Conservation (phyloP, 2,113 vertebrate genomes). For the Marmota flaviventris region DNA sequence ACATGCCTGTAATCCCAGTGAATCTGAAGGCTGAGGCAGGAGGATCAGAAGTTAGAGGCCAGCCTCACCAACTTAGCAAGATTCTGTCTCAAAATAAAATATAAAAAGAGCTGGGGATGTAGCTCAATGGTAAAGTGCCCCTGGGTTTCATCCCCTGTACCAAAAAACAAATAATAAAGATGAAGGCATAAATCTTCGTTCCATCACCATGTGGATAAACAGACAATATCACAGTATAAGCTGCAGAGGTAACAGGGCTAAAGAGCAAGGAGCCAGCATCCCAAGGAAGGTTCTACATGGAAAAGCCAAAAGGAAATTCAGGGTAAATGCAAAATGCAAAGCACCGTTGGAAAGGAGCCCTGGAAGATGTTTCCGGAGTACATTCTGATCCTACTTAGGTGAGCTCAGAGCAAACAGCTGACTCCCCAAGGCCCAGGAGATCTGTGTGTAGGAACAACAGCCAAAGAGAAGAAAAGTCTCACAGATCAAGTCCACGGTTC, state of each 20-base stretch:
- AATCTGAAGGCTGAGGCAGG: too few relatives aligned
- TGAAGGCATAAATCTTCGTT: neutral
- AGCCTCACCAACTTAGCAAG: too few relatives aligned
- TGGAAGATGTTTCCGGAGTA: neutral
- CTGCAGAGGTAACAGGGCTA: neutral
- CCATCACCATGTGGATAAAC: neutral
- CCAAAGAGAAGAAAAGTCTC: neutral
- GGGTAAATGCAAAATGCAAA: constrained; percentile 52
- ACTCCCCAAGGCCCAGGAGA: neutral
- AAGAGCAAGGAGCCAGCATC: neutral
- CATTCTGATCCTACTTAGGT: neutral
- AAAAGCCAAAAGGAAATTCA: constrained; percentile 65
- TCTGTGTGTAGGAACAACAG: neutral
- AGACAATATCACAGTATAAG: neutral
- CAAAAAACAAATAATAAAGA: too few relatives aligned
- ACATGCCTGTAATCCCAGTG: too few relatives aligned
- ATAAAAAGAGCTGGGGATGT: too few relatives aligned
- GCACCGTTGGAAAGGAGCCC: constrained; percentile 22
- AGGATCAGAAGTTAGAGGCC: too few relatives aligned
- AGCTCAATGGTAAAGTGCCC: too few relatives aligned
- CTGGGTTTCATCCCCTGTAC: too few relatives aligned
- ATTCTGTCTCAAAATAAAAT: too few relatives aligned
- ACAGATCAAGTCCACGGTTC: neutral
- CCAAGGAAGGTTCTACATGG: neutral
- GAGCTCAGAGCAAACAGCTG: neutral